Evolutionary conservation across 2,888 invertebrate species (phyloP), one percentile per base, ranked within the genome.

Genomic region (Drosophila colorata): DNA sequence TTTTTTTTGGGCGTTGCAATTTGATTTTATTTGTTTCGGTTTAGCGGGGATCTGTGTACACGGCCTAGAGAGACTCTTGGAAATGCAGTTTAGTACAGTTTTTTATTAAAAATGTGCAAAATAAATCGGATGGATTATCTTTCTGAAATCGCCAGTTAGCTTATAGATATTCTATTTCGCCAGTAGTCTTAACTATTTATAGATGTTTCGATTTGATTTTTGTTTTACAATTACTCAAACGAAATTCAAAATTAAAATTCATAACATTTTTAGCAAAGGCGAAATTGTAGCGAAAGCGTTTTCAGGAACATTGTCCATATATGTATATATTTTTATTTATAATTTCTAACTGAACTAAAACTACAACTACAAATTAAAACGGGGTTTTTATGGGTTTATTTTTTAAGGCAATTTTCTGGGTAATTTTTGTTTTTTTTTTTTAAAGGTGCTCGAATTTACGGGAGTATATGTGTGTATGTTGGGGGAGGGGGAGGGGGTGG

Each of bases 61-160:
- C 55, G 61, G 74, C 74, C 78, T 84, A 84, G 57, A 78, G 85
- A 87, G 56, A 87, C 84, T 81, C 87, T 83, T 61, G 61, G 47
- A 70, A 63, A 87, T 58, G 61, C 66, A 68, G 23, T 74, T 74
- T 74, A 78, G 56, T 78, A 63, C 20, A 43, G 43, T 68, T 37
- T 20, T 16, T 20, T 43, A 9, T 44, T 43, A 13, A 2, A 1
- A 53, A 31, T 20, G 14, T 41, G 16, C 5, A 23, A 44, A 38
- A n/a, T 16, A 18, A 23, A 18, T n/a, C n/a, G 1, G 9, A 41
- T 25, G 37, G n/a, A 20, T 31, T 52, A 33, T 72, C 47, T 48
- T 64, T 20, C 71, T 53, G 41, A 67, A 57, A 56, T 28, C 33
- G 33, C 33, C 13, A 31, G 4, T 1, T 9, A 31, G 31, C 31